phyloP scores from a whole-genome alignment of 2,888 invertebrate species.

The Bembecia ichneumoniformis region DNA sequence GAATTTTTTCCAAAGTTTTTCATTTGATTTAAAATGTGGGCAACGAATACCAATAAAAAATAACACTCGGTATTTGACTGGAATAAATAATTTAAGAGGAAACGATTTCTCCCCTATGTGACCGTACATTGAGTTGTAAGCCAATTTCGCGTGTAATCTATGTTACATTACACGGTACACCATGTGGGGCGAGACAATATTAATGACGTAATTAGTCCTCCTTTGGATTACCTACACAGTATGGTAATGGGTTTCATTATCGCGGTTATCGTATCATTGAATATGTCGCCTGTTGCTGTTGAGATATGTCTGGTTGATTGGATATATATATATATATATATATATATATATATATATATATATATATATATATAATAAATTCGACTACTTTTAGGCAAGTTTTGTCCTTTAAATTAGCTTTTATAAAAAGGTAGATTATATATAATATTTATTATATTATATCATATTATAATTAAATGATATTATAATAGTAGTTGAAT shows the following conservation, averaged over 20 bases:
- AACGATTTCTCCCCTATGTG: background rate
- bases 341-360: slow-evolving; percentile 2
- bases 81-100: too few species aligned
- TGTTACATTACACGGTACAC: slow-evolving; percentile 2
- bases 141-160: slow-evolving; percentile 12
- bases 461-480: too few species aligned
- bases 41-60: too few species aligned
- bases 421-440: too few species aligned
- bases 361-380: slow-evolving; percentile 4
- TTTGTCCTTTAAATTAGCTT: too few species aligned
- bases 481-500: too few species aligned
- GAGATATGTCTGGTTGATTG: slow-evolving; percentile 11
- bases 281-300: background rate
- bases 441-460: too few species aligned
- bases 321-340: slow-evolving; percentile 1
- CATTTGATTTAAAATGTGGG: too few species aligned
- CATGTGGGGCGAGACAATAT: slow-evolving; percentile 11
- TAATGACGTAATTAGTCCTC: slow-evolving; percentile 19
- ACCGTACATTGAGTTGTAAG: slow-evolving; percentile 5
- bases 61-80: too few species aligned
- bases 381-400: too few species aligned
- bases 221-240: slow-evolving; percentile 6
- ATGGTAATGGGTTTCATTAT: slow-evolving; percentile 6
- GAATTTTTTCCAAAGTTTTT: too few species aligned
- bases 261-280: background rate